phyloP scores from a whole-genome alignment of 2,888 invertebrate genomes.

The Melinaea marsaeus region DNA sequence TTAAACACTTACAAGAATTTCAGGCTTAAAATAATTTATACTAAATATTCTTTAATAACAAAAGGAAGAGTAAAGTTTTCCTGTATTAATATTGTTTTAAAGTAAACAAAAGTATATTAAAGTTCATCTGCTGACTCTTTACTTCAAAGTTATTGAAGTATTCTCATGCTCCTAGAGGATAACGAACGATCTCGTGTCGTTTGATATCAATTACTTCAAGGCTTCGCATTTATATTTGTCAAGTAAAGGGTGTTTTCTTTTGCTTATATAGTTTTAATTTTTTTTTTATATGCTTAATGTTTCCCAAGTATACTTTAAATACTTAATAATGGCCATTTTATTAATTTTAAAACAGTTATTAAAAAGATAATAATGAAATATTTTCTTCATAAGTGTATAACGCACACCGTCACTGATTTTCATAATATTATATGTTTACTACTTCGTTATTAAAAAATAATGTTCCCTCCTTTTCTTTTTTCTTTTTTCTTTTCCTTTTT shows the following conservation, averaged over 20 bases:
- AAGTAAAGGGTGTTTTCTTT: too few relatives aligned
- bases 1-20: not conserved
- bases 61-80: not conserved
- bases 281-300: too few relatives aligned
- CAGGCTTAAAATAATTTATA: not conserved
- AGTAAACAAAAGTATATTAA: not conserved
- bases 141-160: not conserved
- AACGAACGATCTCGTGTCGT: not conserved
- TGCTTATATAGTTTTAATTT: too few relatives aligned
- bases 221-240: not conserved
- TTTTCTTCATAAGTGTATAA: too few relatives aligned
- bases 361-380: too few relatives aligned
- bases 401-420: too few relatives aligned
- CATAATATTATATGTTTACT: too few relatives aligned
- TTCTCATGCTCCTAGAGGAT: not conserved
- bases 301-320: too few relatives aligned
- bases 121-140: not conserved
- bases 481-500: too few relatives aligned
- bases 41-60: not conserved
- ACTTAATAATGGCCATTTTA: too few relatives aligned
- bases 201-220: constrained; percentile 3
- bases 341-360: too few relatives aligned
- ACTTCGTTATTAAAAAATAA: not conserved
- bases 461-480: not conserved
- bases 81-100: not conserved